Evolutionary conservation across 2,888 invertebrate species (phyloP).

Genomic region (Drosophila nr. perissopoda): DNA sequence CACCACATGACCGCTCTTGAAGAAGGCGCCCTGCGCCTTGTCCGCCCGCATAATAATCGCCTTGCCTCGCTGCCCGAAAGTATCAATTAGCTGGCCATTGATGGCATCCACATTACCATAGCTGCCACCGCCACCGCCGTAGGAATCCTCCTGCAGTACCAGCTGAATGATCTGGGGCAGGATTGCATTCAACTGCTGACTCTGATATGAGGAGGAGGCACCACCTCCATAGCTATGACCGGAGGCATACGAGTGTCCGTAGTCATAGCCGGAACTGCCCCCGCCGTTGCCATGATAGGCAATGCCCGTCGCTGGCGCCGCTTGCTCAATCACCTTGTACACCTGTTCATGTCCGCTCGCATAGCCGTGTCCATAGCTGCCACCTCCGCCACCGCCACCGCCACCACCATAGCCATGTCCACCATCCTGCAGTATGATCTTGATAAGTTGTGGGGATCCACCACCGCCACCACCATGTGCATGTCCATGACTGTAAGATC

Average conservation of each 20-base stretch:
- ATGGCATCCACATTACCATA: constrained; percentile 52
- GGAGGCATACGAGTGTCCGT: constrained; percentile 58
- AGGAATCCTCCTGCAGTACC: constrained; percentile 68
- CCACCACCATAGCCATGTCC: constrained; percentile 39
- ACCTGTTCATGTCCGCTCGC: constrained; percentile 56
- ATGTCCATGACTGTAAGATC: constrained; percentile 37
- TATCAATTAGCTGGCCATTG: constrained; percentile 68
- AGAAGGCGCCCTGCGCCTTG: constrained; percentile 64
- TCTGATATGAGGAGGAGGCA: constrained; percentile 28
- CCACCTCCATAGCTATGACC: constrained; percentile 53
- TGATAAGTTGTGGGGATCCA: constrained; percentile 69
- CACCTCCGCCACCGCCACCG: constrained; percentile 28
- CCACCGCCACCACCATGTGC: constrained; percentile 42
- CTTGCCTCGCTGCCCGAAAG: constrained; percentile 71
- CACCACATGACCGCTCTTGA: constrained; percentile 77
- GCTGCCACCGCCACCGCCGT: constrained; percentile 51
- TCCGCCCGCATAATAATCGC: constrained; percentile 67
- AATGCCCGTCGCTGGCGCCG: constrained; percentile 43
- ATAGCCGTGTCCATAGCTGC: constrained; percentile 35
- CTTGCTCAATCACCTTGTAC: constrained; percentile 72
- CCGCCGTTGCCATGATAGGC: constrained; percentile 53
- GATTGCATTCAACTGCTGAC: constrained; percentile 62
- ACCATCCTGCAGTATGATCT: constrained; percentile 65
- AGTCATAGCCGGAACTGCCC: constrained; percentile 37
- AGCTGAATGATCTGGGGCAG: constrained; percentile 80